Conservation (phyloP, 2,113 vertebrate species). For the Ceyx margarethae region DNA sequence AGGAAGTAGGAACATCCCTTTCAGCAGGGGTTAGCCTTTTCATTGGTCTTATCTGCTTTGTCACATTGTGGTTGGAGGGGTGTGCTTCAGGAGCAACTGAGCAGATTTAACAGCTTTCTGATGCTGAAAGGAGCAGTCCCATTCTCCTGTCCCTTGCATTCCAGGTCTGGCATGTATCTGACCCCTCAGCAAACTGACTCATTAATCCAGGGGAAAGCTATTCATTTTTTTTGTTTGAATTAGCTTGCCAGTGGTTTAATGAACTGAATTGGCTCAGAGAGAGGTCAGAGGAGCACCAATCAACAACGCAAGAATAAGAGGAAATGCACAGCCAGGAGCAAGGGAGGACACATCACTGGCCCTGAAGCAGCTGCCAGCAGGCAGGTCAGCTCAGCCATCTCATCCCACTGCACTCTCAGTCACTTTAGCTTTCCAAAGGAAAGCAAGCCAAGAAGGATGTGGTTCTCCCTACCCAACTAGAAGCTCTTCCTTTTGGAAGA, state of each 20-base stretch:
- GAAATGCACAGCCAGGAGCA: not conserved
- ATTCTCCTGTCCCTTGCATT: conserved; percentile 32
- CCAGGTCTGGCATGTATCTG: conserved; percentile 9
- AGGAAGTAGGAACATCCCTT: conserved; percentile 62
- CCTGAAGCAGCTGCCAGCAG: not conserved
- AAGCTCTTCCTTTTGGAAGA: not conserved
- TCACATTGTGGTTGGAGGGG: not conserved
- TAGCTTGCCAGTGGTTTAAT: conserved; percentile 28
- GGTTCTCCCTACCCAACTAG: not conserved
- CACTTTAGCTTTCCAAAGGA: not conserved
- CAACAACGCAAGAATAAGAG: not conserved
- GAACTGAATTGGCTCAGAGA: conserved; percentile 13
- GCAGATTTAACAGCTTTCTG: conserved; percentile 31
- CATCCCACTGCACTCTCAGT: not conserved
- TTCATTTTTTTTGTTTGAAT: conserved; percentile 28
- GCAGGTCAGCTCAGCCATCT: not conserved
- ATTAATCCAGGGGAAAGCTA: conserved; percentile 5
- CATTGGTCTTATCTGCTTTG: conserved; percentile 47
- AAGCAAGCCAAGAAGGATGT: not conserved
- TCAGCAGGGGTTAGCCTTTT: conserved; percentile 60
- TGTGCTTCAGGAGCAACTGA: conserved; percentile 4
- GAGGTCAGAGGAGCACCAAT: conserved; percentile 8
- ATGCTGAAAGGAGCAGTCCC: conserved; percentile 56
- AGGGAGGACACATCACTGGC: not conserved
- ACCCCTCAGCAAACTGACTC: conserved; percentile 10